These are phyloP conservation scores for Bombus terrestris DNA, from an alignment of 1,140 invertebrate species.

Conservation along the genomic window DNA sequence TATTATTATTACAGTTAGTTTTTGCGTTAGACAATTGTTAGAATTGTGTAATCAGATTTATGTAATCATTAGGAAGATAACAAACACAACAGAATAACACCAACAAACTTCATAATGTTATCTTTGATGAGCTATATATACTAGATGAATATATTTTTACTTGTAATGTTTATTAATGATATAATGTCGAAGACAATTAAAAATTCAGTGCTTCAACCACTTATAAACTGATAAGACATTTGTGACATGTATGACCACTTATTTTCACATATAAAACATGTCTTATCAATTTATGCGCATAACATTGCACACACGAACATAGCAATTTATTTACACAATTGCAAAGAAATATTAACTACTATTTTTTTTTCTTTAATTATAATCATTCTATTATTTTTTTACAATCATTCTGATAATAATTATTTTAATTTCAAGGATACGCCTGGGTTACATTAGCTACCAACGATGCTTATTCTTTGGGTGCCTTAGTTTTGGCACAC, in stretches of 20 bases:
- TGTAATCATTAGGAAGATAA: background rate
- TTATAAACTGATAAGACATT: background rate
- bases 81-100: background rate
- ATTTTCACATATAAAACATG: background rate
- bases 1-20: background rate
- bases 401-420: background rate
- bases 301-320: background rate
- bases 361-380: background rate
- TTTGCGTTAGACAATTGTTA: background rate
- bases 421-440: conserved; percentile 83
- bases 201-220: conserved; percentile 20
- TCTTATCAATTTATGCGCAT: conserved; percentile 3
- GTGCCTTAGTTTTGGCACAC: conserved; percentile 95
- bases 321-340: background rate
- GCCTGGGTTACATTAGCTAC: conserved; percentile 98
- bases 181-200: conserved; percentile 25
- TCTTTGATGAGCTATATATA: background rate
- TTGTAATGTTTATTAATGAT: background rate
- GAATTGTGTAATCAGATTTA: background rate
- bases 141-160: conserved; percentile 22
- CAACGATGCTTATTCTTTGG: conserved; percentile 96
- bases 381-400: background rate
- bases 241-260: background rate
- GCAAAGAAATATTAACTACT: background rate
- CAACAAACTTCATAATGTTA: conserved; percentile 7